Evolutionary conservation across 2,797 vertebrate genomes (phyloP).

Genomic region (Squalus acanthias): DNA sequence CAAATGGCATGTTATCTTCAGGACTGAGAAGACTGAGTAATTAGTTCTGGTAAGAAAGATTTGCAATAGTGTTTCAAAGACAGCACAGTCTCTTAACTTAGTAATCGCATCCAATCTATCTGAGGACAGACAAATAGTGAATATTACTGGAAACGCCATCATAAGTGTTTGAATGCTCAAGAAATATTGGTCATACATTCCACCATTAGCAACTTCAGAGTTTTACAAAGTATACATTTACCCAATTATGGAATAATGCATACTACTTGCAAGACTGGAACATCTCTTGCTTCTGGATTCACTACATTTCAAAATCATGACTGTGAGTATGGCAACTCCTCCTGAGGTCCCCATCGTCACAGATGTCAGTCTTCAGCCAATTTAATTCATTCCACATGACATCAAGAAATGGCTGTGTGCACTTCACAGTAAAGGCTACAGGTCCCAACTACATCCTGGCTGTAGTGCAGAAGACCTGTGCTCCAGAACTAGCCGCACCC

Average conservation of each 20-base stretch:
- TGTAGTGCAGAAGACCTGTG: too few relatives aligned
- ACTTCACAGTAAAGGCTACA: too few relatives aligned
- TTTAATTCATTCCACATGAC: not conserved
- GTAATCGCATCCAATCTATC: not conserved
- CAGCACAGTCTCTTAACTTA: not conserved
- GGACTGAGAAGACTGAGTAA: not conserved
- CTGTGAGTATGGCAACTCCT: not conserved
- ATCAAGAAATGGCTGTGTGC: too few relatives aligned
- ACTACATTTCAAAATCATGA: not conserved
- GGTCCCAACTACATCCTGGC: too few relatives aligned
- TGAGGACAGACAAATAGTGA: not conserved
- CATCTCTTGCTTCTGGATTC: not conserved
- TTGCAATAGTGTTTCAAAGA: constrained; percentile 9
- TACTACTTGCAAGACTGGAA: not conserved
- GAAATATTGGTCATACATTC: not conserved
- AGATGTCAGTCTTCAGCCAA: not conserved
- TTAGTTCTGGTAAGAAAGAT: not conserved
- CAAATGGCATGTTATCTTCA: not conserved
- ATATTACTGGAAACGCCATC: not conserved
- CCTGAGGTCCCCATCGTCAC: not conserved
- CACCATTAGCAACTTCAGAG: not conserved
- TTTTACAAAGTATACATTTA: not conserved
- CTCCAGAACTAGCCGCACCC: too few relatives aligned
- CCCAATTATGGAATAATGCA: not conserved
- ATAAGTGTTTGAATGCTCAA: not conserved